Conservation (phyloP, 2,888 invertebrate genomes). For the Dendrolimus houi region DNA sequence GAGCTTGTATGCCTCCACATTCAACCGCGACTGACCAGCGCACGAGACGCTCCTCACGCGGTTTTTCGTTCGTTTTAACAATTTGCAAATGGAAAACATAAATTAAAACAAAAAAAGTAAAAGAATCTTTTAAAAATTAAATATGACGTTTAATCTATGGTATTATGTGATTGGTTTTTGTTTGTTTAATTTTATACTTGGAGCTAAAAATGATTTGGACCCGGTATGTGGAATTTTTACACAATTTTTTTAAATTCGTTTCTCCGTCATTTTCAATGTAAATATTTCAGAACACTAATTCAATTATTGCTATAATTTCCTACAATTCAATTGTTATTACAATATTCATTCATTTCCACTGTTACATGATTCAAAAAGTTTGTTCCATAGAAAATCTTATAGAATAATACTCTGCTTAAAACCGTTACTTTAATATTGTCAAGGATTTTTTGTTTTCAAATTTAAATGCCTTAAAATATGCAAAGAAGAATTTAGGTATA, state of each 20-base stretch:
- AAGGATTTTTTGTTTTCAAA: slow-evolving; percentile 6
- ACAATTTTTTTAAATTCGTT: not conserved
- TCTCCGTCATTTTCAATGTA: too few relatives aligned
- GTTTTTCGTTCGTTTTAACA: slow-evolving; percentile 7
- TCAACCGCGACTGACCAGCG: not conserved
- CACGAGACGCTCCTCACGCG: slow-evolving; percentile 10
- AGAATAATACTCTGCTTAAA: not conserved
- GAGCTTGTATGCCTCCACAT: not conserved
- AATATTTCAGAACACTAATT: too few relatives aligned
- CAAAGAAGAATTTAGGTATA: too few relatives aligned
- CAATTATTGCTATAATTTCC: too few relatives aligned
- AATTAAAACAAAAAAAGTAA: not conserved
- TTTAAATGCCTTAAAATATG: too few relatives aligned
- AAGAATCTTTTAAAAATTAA: not conserved
- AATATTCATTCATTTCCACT: too few relatives aligned
- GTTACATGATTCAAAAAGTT: too few relatives aligned
- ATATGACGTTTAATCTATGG: slow-evolving; percentile 1
- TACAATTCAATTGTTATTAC: too few relatives aligned
- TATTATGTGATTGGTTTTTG: slow-evolving; percentile 6
- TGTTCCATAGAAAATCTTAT: too few relatives aligned
- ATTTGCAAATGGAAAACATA: not conserved
- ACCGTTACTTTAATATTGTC: not conserved
- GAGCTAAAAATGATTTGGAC: not conserved
- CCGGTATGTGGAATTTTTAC: not conserved
- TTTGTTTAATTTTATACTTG: slow-evolving; percentile 5